Evolutionary conservation across 2,113 vertebrate genomes (phyloP).

Genomic region (Centrocercus urophasianus): DNA sequence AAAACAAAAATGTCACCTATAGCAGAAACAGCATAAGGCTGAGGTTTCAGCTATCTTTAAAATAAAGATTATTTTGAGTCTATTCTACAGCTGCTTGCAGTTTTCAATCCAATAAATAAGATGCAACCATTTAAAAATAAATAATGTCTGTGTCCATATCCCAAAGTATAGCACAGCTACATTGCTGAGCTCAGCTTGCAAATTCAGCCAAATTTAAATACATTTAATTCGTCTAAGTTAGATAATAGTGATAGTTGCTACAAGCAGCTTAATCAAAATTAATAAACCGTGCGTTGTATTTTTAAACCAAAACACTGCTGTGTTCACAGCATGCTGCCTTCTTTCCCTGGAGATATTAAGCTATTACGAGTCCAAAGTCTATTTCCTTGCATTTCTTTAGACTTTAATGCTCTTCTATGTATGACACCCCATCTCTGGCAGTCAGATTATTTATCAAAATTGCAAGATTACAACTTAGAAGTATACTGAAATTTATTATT

Average conservation of each 20-base stretch:
- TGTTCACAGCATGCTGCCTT: not conserved
- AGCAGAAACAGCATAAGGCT: constrained; percentile 12
- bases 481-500: not conserved
- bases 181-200: not conserved
- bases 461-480: not conserved
- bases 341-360: not conserved
- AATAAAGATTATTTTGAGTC: constrained; percentile 9
- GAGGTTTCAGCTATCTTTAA: constrained; percentile 22
- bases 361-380: not conserved
- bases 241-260: not conserved
- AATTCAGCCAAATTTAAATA: not conserved
- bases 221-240: not conserved
- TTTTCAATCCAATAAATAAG: constrained; percentile 14
- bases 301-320: not conserved
- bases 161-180: not conserved
- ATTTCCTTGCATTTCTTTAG: not conserved
- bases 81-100: constrained; percentile 36
- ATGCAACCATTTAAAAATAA: not conserved
- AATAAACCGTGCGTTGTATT: not conserved
- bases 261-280: not conserved
- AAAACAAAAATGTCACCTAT: not conserved
- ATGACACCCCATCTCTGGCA: not conserved
- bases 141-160: not conserved
- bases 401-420: not conserved
- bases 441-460: not conserved